Evolutionary conservation across 2,888 invertebrate species (phyloP).

Genomic region (Acleris cristana): DNA sequence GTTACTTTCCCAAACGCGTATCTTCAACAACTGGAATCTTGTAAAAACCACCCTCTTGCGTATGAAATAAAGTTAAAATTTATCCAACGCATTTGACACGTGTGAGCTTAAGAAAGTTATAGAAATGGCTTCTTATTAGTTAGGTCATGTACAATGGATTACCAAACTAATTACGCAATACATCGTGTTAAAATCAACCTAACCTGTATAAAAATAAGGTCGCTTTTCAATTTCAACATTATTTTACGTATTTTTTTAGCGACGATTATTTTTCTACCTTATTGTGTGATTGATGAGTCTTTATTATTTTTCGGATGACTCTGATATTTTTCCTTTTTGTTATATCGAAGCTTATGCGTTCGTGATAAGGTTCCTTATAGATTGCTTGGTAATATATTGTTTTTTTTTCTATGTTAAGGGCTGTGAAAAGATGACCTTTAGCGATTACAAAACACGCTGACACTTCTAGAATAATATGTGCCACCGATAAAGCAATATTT

Average conservation of each 20-base stretch:
- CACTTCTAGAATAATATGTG: too few relatives aligned
- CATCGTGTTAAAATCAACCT: neutral
- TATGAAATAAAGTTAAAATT: too few relatives aligned
- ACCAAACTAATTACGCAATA: slow-evolving; percentile 13
- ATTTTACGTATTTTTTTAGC: neutral
- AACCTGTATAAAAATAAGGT: neutral
- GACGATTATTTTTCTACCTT: slow-evolving; percentile 10
- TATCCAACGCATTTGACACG: too few relatives aligned
- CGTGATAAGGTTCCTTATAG: neutral
- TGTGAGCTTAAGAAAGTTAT: too few relatives aligned
- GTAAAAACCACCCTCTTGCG: too few relatives aligned
- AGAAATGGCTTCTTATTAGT: slow-evolving; percentile 17
- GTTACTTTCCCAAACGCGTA: too few relatives aligned
- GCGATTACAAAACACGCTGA: too few relatives aligned
- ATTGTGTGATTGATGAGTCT: slow-evolving; percentile 24
- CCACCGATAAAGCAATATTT: too few relatives aligned
- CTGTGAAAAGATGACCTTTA: too few relatives aligned
- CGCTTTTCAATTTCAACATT: neutral
- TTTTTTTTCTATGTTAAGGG: too few relatives aligned
- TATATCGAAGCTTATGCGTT: neutral
- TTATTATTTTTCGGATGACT: slow-evolving; percentile 22
- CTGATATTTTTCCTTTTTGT: neutral
- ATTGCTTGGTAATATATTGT: too few relatives aligned
- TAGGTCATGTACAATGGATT: slow-evolving; percentile 20
- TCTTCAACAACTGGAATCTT: too few relatives aligned